These are phyloP conservation scores for Monochamus alternatus DNA, from an alignment of 2,888 invertebrate genomes.

Conservation along the genomic window DNA sequence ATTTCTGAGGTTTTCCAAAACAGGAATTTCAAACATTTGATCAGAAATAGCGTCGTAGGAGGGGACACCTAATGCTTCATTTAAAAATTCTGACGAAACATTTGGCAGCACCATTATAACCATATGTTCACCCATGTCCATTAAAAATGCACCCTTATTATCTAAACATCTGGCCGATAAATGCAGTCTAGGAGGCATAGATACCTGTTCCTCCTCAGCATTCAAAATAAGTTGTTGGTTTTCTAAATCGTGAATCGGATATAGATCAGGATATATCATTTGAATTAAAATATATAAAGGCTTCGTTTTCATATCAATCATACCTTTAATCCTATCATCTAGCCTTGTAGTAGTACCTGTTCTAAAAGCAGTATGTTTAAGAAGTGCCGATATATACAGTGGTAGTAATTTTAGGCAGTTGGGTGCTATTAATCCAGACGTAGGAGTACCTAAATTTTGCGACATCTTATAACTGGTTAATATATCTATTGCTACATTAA, in stretches of 20 bases:
- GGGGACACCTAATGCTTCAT: constrained; percentile 84
- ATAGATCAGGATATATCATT: constrained; percentile 92
- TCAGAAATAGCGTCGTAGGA: constrained; percentile 84
- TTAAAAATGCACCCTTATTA: constrained; percentile 90
- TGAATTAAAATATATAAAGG: constrained; percentile 88
- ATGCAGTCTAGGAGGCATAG: constrained; percentile 86
- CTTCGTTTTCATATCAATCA: constrained; percentile 93
- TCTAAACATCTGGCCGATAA: constrained; percentile 88
- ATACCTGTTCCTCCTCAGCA: constrained; percentile 69
- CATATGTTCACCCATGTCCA: constrained; percentile 90
- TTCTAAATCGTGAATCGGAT: constrained; percentile 85
- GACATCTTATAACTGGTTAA: constrained; percentile 82
- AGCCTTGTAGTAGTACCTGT: constrained; percentile 90
- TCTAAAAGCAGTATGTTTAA: constrained; percentile 93
- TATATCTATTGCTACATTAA: constrained; percentile 95
- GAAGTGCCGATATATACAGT: constrained; percentile 88
- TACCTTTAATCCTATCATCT: constrained; percentile 93
- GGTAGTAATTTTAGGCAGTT: constrained; percentile 87
- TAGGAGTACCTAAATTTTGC: constrained; percentile 76
- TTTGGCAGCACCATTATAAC: constrained; percentile 89
- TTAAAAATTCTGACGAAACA: constrained; percentile 82
- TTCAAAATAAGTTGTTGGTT: constrained; percentile 64
- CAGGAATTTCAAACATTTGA: constrained; percentile 85
- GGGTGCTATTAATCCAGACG: constrained; percentile 83
- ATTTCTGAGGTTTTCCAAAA: constrained; percentile 82